Percentiles rank a stretch among this genome's conserved stretches.
Conservation (phyloP, 2,797 vertebrate species). For the Selene dorsalis region DNA sequence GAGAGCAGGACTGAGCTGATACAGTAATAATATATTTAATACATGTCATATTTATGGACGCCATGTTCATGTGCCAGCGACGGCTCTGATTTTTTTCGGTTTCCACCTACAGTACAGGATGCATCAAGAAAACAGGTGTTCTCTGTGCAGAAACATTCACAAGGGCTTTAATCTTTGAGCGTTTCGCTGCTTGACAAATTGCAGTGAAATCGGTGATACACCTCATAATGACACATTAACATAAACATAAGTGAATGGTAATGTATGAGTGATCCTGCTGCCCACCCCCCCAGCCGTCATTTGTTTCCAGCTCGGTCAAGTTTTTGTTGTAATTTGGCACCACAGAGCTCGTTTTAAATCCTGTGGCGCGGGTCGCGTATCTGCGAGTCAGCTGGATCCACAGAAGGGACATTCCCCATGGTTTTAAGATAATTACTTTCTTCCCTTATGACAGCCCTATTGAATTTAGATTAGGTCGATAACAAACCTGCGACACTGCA, state of each 20-base stretch:
- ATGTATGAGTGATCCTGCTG: constrained; percentile 11
- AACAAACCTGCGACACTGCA: constrained; percentile 57
- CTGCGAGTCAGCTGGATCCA: constrained; percentile 57
- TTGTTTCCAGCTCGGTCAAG: constrained; percentile 11
- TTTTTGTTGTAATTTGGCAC: constrained; percentile 49
- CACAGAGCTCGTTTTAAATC: constrained; percentile 37
- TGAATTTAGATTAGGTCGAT: constrained; percentile 75
- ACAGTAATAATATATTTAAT: too few species aligned
- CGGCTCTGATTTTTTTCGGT: neutral
- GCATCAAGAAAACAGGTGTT: constrained; percentile 14
- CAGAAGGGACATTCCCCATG: constrained; percentile 53
- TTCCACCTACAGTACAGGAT: neutral
- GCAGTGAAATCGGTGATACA: neutral
- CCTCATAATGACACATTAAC: neutral
- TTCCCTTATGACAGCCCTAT: constrained; percentile 69
- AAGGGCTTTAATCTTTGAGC: neutral
- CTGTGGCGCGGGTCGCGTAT: constrained; percentile 32
- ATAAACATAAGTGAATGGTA: neutral
- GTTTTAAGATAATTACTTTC: constrained; percentile 71
- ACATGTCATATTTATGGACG: too few species aligned
- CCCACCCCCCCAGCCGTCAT: neutral
- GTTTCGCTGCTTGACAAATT: neutral
- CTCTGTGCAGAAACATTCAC: neutral
- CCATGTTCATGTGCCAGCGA: neutral
- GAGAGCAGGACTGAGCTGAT: too few species aligned